A percentile compares a stretch with the other conserved stretches of the same genome.
These are phyloP conservation scores for Nothura maculosa DNA, from an alignment of 2,797 vertebrate genomes.

Conservation along the genomic window DNA sequence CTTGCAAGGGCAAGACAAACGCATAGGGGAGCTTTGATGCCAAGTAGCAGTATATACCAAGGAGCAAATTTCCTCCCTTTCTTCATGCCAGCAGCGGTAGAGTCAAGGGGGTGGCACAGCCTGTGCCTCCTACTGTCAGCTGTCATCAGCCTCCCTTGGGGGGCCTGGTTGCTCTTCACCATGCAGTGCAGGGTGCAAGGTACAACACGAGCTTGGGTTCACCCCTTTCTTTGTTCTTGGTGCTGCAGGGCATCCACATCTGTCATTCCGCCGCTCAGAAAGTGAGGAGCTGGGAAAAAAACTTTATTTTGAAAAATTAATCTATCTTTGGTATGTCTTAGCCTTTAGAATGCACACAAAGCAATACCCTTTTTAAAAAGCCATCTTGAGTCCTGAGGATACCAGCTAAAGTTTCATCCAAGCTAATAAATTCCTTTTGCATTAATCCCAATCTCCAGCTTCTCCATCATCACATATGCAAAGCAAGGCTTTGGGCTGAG, in stretches of 20 bases:
- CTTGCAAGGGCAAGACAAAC: not conserved
- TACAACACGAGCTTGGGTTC: not conserved
- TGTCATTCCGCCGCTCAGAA: conserved; percentile 46
- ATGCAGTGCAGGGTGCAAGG: not conserved
- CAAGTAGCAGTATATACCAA: not conserved
- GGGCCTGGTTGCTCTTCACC: not conserved
- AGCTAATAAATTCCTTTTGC: not conserved
- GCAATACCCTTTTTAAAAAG: conserved; percentile 67
- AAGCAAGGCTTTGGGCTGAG: not conserved
- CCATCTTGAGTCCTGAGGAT: conserved; percentile 51
- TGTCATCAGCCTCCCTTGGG: not conserved
- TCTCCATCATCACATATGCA: accelerated
- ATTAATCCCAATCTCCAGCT: not conserved
- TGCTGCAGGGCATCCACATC: conserved; percentile 24
- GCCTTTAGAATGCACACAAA: conserved; percentile 61
- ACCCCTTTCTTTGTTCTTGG: not conserved
- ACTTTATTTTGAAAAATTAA: conserved; percentile 58
- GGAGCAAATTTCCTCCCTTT: not conserved
- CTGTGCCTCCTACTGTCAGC: not conserved
- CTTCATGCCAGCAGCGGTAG: not conserved
- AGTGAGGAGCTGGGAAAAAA: conserved; percentile 34
- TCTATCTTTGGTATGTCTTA: not conserved
- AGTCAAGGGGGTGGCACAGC: not conserved
- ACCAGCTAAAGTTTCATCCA: conserved; percentile 23
- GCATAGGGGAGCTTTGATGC: not conserved